Conservation (phyloP, 2,888 invertebrate genomes). For the Lottia scabra region DNA sequence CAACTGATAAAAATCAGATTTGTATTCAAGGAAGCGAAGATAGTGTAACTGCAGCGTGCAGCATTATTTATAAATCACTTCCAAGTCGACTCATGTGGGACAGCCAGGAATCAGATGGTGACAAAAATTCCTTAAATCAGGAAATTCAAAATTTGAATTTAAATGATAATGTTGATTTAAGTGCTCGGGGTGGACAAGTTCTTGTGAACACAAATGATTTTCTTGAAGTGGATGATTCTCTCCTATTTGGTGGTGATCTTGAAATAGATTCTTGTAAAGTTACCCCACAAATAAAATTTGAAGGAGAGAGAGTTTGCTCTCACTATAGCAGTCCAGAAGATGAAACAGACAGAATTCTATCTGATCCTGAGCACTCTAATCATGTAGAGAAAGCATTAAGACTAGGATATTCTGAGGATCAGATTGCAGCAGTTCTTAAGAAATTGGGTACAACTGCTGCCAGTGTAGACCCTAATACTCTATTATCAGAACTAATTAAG, state of each 20-base stretch:
- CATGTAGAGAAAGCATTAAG: slow-evolving; percentile 92
- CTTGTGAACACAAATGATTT: no score
- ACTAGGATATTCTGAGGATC: slow-evolving; percentile 89
- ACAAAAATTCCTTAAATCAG: slow-evolving; percentile 1
- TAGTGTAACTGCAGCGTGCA: slow-evolving; percentile 32
- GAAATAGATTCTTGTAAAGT: slow-evolving; percentile 1
- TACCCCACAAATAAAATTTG: slow-evolving; percentile 5
- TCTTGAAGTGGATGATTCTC: no score
- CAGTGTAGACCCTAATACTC: slow-evolving; percentile 80
- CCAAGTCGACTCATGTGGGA: no score
- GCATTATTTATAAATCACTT: slow-evolving; percentile 19
- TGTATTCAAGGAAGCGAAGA: slow-evolving; percentile 37
- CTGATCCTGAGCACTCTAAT: slow-evolving; percentile 68
- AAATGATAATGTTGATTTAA: not conserved
- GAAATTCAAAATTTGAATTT: slow-evolving; percentile 5
- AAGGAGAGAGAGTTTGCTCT: slow-evolving; percentile 12
- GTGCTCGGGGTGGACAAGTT: not conserved
- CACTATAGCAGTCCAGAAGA: slow-evolving; percentile 23
- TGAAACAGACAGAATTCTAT: slow-evolving; percentile 31
- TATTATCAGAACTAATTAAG: slow-evolving; percentile 88
- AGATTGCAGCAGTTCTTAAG: slow-evolving; percentile 84
- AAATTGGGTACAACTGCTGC: slow-evolving; percentile 85
- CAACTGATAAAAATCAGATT: slow-evolving; percentile 29
- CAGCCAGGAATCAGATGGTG: no score
- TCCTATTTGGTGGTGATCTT: not conserved